Conservation (phyloP, 2,113 vertebrate species). For the Bostrychus sinensis region DNA sequence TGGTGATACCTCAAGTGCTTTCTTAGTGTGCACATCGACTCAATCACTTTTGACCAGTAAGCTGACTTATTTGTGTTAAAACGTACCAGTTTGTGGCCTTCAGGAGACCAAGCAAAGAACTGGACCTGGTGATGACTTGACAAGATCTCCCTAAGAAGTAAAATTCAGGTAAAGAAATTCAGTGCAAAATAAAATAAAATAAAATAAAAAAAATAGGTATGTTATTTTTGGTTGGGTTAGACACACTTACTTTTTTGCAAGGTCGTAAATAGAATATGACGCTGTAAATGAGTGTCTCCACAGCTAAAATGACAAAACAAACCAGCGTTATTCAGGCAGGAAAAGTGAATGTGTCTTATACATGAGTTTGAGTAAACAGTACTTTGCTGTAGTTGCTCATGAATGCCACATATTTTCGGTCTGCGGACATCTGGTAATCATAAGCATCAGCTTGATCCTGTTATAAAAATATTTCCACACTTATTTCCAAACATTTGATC, state of each 20-base stretch:
- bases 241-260: slow-evolving; percentile 75
- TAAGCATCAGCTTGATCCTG: slow-evolving; percentile 83
- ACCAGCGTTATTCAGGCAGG: neutral
- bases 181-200: slow-evolving; percentile 14
- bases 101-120: slow-evolving; percentile 89
- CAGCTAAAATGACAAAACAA: slow-evolving; percentile 73
- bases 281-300: slow-evolving; percentile 94
- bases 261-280: slow-evolving; percentile 87
- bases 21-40: neutral
- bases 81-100: slow-evolving; percentile 91
- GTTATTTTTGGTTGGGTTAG: neutral
- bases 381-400: slow-evolving; percentile 94
- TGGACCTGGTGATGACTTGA: slow-evolving; percentile 85
- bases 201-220: neutral
- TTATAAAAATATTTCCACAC: neutral
- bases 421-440: slow-evolving; percentile 87
- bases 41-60: too few species aligned
- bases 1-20: neutral
- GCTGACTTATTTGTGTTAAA: neutral
- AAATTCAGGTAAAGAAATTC: neutral
- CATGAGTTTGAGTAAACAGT: slow-evolving; percentile 8
- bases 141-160: slow-evolving; percentile 79
- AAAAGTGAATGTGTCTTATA: neutral
- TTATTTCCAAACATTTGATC: slow-evolving; percentile 1
- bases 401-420: slow-evolving; percentile 86